Evolutionary conservation across 2,113 vertebrate species (phyloP), one percentile per base, ranked within the genome.

Genomic region (Trichomycterus rosablanca): DNA sequence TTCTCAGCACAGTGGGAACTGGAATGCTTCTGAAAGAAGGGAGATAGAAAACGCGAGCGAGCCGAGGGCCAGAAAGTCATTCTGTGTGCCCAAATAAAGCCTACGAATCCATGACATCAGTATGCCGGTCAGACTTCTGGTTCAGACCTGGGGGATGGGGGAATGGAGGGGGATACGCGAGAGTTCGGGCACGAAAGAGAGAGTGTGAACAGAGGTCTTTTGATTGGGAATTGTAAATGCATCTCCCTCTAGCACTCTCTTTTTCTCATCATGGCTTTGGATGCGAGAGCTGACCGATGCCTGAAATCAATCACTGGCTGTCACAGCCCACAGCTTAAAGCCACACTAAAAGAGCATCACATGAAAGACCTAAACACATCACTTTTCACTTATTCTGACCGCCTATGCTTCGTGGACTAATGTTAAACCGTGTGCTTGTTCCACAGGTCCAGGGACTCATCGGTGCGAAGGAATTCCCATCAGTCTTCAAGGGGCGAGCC

Each of bases 221-320:
- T 68, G 76, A 79, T 53, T 67, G 65, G 49, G 34, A 16, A 55
- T 76, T 78, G 71, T 80, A 79, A 79, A 63, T 80, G 78, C 74
- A 48, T 30, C 58, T 58, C n/a, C n/a, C n/a, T n/a, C n/a, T n/a
- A n/a, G 19, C 59, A 48, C 51, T 72, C 11, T 60, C 34, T 30
- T 37, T 64, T 39, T 61, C 45, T 49, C 61, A 37, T 24, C 35
- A 23, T 61, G 40, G 61, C 32, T 59, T 64, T 59, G 54, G 51
- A 32, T 12, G 15, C 34, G 53, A 35, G 55, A 20, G 49, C 43
- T 58, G 40, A 50, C 40, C 30, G n/a, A 52, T 30, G 16, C 35
- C 39, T 49, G 42, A 67, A 75, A 66, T 75, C 45, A 68, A 62
- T 66, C 55, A 22, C 19, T 51, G 32, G 20, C 62, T 63, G 60